Evolutionary conservation across 1,140 invertebrate species (phyloP).

Genomic region (Rhopalosiphum padi): DNA sequence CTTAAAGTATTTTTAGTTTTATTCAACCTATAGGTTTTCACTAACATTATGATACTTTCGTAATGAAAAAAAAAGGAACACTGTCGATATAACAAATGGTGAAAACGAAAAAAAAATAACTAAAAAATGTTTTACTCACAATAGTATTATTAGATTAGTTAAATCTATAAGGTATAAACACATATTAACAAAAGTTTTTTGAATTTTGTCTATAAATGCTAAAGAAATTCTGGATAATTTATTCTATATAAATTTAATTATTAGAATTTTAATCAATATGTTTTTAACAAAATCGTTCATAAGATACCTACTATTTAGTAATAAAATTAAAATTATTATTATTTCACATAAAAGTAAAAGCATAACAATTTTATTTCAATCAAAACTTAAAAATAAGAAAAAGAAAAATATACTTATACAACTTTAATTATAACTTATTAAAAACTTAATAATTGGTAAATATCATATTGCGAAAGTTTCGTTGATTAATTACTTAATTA

Average conservation of each 20-base stretch:
- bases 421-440: not conserved
- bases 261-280: not conserved
- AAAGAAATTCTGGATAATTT: too few relatives aligned
- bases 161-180: too few relatives aligned
- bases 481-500: conserved; percentile 12
- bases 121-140: too few relatives aligned
- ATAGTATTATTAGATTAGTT: too few relatives aligned
- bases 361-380: not conserved
- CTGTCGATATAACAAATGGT: too few relatives aligned
- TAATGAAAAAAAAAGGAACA: too few relatives aligned
- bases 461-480: not conserved
- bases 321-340: not conserved
- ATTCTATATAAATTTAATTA: not conserved
- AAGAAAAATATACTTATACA: not conserved
- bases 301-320: not conserved
- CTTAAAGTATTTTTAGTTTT: too few relatives aligned
- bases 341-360: not conserved
- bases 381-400: not conserved
- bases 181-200: too few relatives aligned
- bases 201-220: too few relatives aligned
- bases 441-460: not conserved
- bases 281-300: not conserved
- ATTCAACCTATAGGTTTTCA: too few relatives aligned
- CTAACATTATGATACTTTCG: too few relatives aligned
- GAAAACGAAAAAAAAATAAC: too few relatives aligned